Conservation (phyloP, 2,797 vertebrate species). For the Cephalopachus bancanus region DNA sequence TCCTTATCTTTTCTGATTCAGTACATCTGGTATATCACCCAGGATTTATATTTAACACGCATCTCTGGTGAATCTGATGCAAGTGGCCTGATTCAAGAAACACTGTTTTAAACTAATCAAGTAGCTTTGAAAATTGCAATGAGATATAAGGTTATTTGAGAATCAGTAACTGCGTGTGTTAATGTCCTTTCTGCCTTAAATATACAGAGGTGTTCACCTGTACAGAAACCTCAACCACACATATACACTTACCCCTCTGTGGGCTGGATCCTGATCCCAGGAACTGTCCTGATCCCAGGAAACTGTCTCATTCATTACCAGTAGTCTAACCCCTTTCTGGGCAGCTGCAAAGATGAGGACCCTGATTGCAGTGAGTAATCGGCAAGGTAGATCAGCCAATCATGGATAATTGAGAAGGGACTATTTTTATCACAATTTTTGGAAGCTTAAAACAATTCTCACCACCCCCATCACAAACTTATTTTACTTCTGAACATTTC, state of each 20-base stretch:
- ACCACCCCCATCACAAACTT: slow-evolving; percentile 24
- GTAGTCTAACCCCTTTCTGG: background rate
- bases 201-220: background rate
- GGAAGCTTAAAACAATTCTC: slow-evolving; percentile 23
- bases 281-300: no score
- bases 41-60: slow-evolving; percentile 57
- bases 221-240: background rate
- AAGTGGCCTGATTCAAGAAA: slow-evolving; percentile 65
- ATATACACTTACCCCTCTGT: slow-evolving; percentile 39
- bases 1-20: slow-evolving; percentile 62
- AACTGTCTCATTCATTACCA: background rate
- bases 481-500: slow-evolving; percentile 70
- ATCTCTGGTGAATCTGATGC: slow-evolving; percentile 59
- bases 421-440: slow-evolving; percentile 61
- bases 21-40: slow-evolving; percentile 4
- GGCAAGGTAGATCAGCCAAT: slow-evolving; percentile 39
- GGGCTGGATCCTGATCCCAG: background rate
- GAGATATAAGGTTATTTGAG: slow-evolving; percentile 27
- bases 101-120: slow-evolving; percentile 38
- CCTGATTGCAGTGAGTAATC: slow-evolving; percentile 28
- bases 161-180: background rate
- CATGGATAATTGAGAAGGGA: slow-evolving; percentile 26
- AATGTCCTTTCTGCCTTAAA: slow-evolving; percentile 55
- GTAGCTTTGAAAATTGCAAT: slow-evolving; percentile 26
- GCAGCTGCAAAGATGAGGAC: slow-evolving; percentile 2